These are phyloP conservation scores for Mus pahari DNA, from an alignment of 2,113 vertebrate genomes.

Conservation along the genomic window DNA sequence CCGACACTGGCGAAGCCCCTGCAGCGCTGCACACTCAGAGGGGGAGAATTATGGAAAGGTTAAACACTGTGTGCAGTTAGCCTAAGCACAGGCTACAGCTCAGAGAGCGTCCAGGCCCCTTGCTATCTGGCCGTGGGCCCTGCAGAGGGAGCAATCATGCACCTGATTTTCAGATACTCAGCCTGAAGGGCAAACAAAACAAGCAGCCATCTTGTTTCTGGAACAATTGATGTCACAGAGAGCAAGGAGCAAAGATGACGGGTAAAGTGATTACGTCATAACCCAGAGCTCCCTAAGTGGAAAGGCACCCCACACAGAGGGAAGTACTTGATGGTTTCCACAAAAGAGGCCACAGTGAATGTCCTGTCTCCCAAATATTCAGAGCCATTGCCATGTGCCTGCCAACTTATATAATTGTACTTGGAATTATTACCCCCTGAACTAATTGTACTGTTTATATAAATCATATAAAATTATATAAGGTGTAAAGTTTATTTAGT, in stretches of 20 bases:
- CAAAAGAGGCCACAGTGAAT: neutral
- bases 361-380: neutral
- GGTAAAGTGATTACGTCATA: constrained; percentile 30
- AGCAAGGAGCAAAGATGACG: neutral
- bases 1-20: constrained; percentile 54
- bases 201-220: constrained; percentile 34
- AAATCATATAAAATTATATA: constrained; percentile 55
- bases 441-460: constrained; percentile 44
- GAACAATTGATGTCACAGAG: constrained; percentile 40
- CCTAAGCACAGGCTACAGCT: constrained; percentile 51
- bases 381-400: neutral
- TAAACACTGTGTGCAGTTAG: constrained; percentile 65
- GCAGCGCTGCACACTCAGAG: constrained; percentile 65
- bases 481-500: constrained; percentile 42
- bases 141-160: neutral
- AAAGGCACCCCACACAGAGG: constrained; percentile 19
- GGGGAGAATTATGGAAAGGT: constrained; percentile 72
- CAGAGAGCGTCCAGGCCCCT: neutral
- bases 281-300: neutral
- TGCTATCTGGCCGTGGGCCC: neutral
- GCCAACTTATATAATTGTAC: constrained; percentile 38
- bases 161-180: neutral
- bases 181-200: constrained; percentile 54
- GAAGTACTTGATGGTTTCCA: constrained; percentile 19
- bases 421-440: constrained; percentile 43